A percentile compares a stretch with the other conserved stretches of the same genome.
Evolutionary conservation across 37 sponge, comb jelly and placozoan genomes (phyloP).

Genomic region (Dysidea cf. avara): DNA sequence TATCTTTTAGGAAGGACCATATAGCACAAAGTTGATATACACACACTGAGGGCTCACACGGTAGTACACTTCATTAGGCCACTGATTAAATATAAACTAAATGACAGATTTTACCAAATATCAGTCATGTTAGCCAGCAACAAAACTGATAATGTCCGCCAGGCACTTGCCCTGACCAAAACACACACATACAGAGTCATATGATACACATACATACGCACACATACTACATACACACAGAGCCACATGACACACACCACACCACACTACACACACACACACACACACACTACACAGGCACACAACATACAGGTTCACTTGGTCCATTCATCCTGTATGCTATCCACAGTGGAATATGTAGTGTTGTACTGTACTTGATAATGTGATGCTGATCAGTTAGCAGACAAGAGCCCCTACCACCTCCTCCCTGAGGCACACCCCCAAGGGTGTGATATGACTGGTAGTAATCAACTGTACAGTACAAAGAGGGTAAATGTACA

Average conservation of each 20-base stretch:
- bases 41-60: too few species aligned
- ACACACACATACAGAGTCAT: neutral
- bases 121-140: too few species aligned
- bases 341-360: slow-evolving; percentile 69
- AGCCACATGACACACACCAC: neutral
- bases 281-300: neutral
- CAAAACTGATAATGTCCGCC: too few species aligned
- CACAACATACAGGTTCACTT: too few species aligned
- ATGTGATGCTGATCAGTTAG: slow-evolving; percentile 32
- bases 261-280: neutral
- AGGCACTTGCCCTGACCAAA: too few species aligned
- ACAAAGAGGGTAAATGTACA: too few species aligned
- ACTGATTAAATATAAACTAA: too few species aligned
- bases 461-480: too few species aligned
- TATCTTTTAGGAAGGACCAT: too few species aligned
- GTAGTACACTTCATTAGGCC: too few species aligned
- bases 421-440: slow-evolving; percentile 50
- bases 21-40: too few species aligned
- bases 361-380: slow-evolving; percentile 49
- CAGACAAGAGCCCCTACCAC: slow-evolving; percentile 42
- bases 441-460: slow-evolving; percentile 33
- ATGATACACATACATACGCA: neutral
- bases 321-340: slow-evolving; percentile 26
- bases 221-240: neutral
- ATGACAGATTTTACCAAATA: too few species aligned